A percentile compares a stretch with the other conserved stretches of the same genome.
Conservation (phyloP, 2,797 vertebrate genomes). For the Chelon labrosus region DNA sequence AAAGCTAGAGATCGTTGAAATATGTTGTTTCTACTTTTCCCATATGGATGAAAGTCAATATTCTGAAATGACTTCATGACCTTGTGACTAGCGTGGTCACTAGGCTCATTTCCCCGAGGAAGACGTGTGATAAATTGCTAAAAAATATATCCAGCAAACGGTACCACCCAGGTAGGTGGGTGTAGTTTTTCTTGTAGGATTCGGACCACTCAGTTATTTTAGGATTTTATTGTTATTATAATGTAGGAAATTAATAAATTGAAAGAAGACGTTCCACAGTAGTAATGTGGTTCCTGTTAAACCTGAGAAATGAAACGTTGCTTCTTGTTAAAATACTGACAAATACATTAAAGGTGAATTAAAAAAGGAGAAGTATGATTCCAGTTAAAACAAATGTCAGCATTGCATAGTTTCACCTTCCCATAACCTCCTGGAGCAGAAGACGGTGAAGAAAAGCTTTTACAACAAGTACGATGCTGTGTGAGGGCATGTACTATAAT, state of each 20-base stretch:
- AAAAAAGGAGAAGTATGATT: background rate
- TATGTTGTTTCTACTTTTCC: background rate
- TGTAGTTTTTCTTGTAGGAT: too few species aligned
- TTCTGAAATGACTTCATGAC: background rate
- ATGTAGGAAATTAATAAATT: too few species aligned
- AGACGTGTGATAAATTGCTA: background rate
- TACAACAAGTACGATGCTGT: background rate
- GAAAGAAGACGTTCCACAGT: too few species aligned
- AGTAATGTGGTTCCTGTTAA: too few species aligned
- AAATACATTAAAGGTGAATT: too few species aligned
- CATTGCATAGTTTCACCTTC: background rate
- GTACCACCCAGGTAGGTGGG: too few species aligned
- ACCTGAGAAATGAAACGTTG: too few species aligned
- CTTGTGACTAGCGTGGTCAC: background rate
- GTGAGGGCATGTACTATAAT: background rate
- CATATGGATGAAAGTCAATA: background rate
- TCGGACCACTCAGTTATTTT: too few species aligned
- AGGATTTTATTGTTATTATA: too few species aligned
- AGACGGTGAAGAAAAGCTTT: background rate
- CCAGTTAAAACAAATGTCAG: too few species aligned
- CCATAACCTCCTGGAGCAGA: background rate
- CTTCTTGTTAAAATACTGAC: background rate
- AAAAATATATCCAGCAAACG: background rate
- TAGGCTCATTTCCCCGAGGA: background rate
- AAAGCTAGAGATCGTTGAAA: background rate